Evolutionary conservation across 2,888 invertebrate genomes (phyloP), one percentile per base, ranked within the genome.

Genomic region (Clanis bilineata): DNA sequence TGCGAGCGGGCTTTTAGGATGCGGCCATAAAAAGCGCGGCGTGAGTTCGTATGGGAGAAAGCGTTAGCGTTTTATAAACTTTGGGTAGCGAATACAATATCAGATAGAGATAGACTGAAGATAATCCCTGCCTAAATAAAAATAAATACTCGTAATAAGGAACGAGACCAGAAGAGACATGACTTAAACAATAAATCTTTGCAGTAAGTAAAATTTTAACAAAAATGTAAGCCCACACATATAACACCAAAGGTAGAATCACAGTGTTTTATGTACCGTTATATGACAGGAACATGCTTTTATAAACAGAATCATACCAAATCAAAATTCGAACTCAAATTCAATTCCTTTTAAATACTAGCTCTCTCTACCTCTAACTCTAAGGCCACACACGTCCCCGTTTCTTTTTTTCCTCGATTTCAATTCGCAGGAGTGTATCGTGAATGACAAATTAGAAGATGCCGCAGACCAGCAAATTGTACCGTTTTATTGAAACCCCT

Each of bases 371-470:
- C 36, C 32, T 6, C 4, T 36, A 25, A 43, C 41, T 43, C 43
- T 7, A 25, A 10, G 7, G 28, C 28, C 41, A n/a, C 70, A 58
- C 67, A 60, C 70, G 71, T 71, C 71, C 71, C n/a, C n/a, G n/a
- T n/a, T n/a, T n/a, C n/a, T n/a, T 72, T 71, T 76, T 74, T 75
- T 72, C 71, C 66, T 70, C 67, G 15, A 18, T 54, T 28, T 43
- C 72, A 60, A 70, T 72, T 45, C 73, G 81, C 75, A 80, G 79
- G 73, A 76, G 76, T 80, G 81, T 79, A 83, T 84, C 70, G 76
- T 82, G 80, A 86, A 86, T 85, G 86, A 88, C 86, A 87, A 88
- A 88, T 87, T 86, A 85, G 80, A 74, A 80, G 75, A 76, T 79
- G 79, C 77, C 74, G 67, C 77, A 68, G 77, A 80, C 79, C 77